Evolutionary conservation across 2,888 invertebrate species (phyloP).

Genomic region (Hydraecia micacea): DNA sequence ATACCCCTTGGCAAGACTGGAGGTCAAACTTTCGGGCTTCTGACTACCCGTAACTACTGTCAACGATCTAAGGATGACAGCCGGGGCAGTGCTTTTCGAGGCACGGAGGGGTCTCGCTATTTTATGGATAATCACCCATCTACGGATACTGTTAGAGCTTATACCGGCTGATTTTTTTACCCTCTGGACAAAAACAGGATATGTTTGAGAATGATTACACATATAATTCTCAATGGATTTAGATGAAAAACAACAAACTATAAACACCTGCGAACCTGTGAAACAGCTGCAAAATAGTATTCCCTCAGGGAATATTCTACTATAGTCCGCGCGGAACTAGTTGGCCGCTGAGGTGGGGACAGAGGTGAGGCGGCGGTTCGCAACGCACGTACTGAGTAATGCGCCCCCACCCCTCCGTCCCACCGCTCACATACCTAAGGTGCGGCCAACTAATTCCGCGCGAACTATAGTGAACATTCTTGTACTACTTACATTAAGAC

Average conservation of each 20-base stretch:
- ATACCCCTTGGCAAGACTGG: neutral
- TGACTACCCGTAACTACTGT: neutral
- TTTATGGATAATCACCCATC: neutral
- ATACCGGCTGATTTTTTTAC: too few species aligned
- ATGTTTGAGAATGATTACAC: neutral
- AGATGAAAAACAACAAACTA: neutral
- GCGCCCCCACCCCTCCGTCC: too few species aligned
- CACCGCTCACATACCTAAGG: too few species aligned
- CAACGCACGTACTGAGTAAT: too few species aligned
- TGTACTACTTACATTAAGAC: constrained; percentile 81
- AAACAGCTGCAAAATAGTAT: neutral
- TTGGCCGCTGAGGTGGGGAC: too few species aligned
- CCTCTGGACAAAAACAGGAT: too few species aligned
- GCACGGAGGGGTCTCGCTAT: neutral
- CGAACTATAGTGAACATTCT: neutral
- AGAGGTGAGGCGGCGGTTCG: too few species aligned
- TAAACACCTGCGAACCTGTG: neutral
- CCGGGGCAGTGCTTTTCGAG: neutral
- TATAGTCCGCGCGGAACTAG: too few species aligned
- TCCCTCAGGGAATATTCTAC: neutral
- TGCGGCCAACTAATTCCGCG: too few species aligned
- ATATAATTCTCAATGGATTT: neutral
- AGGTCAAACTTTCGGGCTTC: neutral
- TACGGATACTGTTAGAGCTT: neutral
- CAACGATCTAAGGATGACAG: neutral